Percentiles rank a stretch among this genome's conserved stretches.
Conservation (phyloP, 2,113 vertebrate species). For the Notothenia coriiceps region DNA sequence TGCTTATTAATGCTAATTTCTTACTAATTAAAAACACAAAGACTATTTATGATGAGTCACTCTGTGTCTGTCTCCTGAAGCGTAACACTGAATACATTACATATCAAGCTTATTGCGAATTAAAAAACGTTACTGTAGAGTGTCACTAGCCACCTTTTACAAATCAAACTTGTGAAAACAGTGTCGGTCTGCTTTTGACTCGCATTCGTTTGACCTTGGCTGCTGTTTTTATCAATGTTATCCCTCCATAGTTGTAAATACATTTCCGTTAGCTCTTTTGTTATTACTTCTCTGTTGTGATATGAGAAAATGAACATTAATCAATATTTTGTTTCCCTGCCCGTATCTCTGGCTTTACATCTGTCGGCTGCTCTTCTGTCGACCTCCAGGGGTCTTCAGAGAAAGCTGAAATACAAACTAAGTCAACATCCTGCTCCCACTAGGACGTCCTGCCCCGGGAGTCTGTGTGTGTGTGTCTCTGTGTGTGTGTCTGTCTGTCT, state of each 20-base stretch:
- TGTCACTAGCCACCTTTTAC: background rate
- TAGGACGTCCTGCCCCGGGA: slow-evolving; percentile 62
- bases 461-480: background rate
- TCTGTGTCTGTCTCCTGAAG: background rate
- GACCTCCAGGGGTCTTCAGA: slow-evolving; percentile 47
- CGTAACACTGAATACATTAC: background rate
- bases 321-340: slow-evolving; percentile 34
- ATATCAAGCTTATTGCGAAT: background rate
- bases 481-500: slow-evolving; percentile 16
- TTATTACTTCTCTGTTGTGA: slow-evolving; percentile 15
- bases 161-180: background rate
- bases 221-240: background rate
- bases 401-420: slow-evolving; percentile 73
- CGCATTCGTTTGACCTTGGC: background rate
- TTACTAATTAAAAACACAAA: background rate
- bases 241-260: background rate
- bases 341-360: slow-evolving; percentile 44
- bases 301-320: slow-evolving; percentile 42
- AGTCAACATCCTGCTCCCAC: slow-evolving; percentile 79
- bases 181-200: background rate
- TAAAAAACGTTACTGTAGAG: background rate
- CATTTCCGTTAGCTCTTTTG: slow-evolving; percentile 23
- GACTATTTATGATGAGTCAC: background rate
- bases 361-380: slow-evolving; percentile 44
- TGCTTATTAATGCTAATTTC: too few species aligned